Conservation (phyloP, 2,113 vertebrate species). For the Thamnaconus septentrionalis region DNA sequence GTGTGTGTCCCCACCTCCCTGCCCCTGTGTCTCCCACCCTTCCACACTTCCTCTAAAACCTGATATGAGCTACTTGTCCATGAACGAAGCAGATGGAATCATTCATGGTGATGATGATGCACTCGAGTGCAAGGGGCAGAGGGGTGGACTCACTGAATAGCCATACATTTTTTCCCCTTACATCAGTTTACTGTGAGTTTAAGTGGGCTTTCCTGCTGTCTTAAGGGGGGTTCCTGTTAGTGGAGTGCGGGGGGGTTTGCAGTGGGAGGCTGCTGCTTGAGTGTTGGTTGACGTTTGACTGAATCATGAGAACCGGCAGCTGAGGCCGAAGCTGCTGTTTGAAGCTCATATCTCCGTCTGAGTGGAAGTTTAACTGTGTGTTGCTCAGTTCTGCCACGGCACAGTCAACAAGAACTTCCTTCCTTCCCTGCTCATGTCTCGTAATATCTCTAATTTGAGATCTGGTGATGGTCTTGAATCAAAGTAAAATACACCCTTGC, state of each 20-base stretch:
- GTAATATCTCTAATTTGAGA: no score
- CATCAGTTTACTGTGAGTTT: slow-evolving; percentile 11
- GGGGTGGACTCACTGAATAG: slow-evolving; percentile 10
- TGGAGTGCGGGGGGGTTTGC: no score
- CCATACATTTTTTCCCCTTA: slow-evolving; percentile 17
- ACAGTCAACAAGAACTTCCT: no score
- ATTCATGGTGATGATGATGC: slow-evolving; percentile 25
- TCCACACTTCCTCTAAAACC: slow-evolving; percentile 10
- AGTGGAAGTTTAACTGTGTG: no score
- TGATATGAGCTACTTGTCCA: slow-evolving; percentile 29
- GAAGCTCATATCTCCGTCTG: neutral
- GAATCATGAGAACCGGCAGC: neutral
- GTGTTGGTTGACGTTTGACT: neutral
- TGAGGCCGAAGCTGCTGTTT: neutral
- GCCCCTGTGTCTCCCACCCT: slow-evolving; percentile 18
- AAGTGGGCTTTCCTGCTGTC: slow-evolving; percentile 20
- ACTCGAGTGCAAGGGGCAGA: slow-evolving; percentile 1
- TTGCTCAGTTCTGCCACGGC: no score
- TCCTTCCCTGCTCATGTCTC: no score
- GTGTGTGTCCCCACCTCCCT: slow-evolving; percentile 1
- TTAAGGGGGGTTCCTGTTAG: slow-evolving; percentile 3
- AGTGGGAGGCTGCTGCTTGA: neutral
- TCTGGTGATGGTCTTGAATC: no score
- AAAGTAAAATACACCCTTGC: no score
- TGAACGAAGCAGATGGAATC: slow-evolving; percentile 36